A percentile compares a stretch with the other conserved stretches of the same genome.
These are phyloP conservation scores for Montipora foliosa DNA, from an alignment of 64 coral and sea anemone species.

Conservation along the genomic window DNA sequence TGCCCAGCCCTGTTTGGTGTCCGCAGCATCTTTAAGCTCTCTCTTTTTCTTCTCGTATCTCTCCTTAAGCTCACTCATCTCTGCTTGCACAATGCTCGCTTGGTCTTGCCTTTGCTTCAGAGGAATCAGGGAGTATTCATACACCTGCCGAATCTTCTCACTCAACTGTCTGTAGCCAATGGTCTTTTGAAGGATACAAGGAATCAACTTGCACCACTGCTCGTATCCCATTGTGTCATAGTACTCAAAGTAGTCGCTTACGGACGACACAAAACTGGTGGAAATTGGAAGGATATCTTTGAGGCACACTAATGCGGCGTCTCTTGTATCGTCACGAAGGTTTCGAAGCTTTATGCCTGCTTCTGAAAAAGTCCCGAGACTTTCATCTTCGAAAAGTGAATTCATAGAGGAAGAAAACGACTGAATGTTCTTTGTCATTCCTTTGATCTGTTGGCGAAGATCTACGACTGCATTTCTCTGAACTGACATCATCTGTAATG, in stretches of 20 bases:
- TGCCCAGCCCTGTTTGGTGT: constrained; percentile 41
- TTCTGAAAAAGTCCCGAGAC: too few relatives aligned
- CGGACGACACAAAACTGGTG: not conserved
- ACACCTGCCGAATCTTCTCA: not conserved
- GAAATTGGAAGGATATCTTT: constrained; percentile 30
- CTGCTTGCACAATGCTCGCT: not conserved
- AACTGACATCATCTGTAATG: too few relatives aligned
- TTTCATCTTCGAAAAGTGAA: too few relatives aligned
- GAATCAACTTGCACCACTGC: not conserved
- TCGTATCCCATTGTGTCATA: constrained; percentile 30
- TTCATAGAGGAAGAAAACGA: too few relatives aligned
- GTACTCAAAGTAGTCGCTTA: constrained; percentile 21
- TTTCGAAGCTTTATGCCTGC: not conserved
- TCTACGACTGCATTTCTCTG: too few relatives aligned
- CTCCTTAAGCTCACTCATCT: constrained; percentile 20
- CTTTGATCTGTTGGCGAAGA: too few relatives aligned
- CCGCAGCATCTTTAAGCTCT: constrained; percentile 9
- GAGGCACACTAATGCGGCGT: constrained; percentile 5
- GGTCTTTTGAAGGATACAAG: not conserved
- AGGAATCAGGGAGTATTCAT: constrained; percentile 34
- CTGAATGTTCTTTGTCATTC: too few relatives aligned
- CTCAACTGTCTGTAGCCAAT: constrained; percentile 4
- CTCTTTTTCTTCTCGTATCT: constrained; percentile 17
- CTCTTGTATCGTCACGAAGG: constrained; percentile 35
- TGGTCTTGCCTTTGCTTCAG: constrained; percentile 54